A percentile compares a stretch with the other conserved stretches of the same genome.
Conservation (phyloP, 2,888 invertebrate genomes). For the Diadegma fenestrale region DNA sequence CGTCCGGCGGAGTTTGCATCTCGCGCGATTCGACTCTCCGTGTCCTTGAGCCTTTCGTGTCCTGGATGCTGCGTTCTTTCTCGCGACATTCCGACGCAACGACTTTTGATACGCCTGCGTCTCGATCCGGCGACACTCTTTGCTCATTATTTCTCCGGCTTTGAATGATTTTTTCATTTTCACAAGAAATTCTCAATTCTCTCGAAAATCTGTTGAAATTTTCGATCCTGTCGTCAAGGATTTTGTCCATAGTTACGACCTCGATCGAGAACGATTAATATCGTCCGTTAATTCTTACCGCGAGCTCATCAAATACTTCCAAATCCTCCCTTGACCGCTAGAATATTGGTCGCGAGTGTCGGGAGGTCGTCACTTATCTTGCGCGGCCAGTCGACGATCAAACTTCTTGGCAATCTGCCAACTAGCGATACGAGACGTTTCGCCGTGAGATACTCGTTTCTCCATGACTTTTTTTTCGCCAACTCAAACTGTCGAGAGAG, state of each 20-base stretch:
- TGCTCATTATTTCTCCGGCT: too few species aligned
- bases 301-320: conserved; percentile 9
- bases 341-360: conserved; percentile 47
- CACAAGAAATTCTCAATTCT: neutral
- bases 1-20: conserved; percentile 2
- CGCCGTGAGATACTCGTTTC: neutral
- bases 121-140: neutral
- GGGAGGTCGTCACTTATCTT: conserved; percentile 17
- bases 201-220: neutral
- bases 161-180: neutral
- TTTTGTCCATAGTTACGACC: too few species aligned
- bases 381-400: neutral
- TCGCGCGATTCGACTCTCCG: neutral
- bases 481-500: neutral
- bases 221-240: neutral
- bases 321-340: conserved; percentile 44
- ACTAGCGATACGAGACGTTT: conserved; percentile 37
- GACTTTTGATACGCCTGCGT: neutral
- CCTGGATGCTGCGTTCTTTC: conserved; percentile 1
- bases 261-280: neutral
- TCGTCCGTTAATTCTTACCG: conserved; percentile 21
- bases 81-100: neutral
- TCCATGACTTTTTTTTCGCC: neutral
- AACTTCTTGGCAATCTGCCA: conserved; percentile 48
- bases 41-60: conserved; percentile 36